Evolutionary conservation across 2,113 vertebrate genomes (phyloP), one percentile per base, ranked within the genome.

Genomic region (Rhea americana): DNA sequence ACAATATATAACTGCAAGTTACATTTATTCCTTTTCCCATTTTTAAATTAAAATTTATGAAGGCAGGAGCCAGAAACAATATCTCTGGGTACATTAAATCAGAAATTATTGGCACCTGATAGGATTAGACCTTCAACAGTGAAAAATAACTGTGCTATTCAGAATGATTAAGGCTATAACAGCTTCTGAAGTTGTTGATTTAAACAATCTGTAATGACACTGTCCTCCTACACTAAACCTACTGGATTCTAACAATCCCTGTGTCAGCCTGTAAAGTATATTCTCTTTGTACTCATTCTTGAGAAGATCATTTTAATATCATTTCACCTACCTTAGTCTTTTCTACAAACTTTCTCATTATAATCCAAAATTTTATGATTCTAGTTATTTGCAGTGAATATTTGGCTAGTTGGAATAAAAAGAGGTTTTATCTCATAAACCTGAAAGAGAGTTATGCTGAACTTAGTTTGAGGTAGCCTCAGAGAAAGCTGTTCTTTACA

Each of bases 101-200:
- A 77, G 65, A 92, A 85, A 80, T 48, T 86, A 63, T 92, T 68
- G 72, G 43, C 53, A 76, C n/a, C 11, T 87, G 62, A 70, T 56
- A 85, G 30, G 37, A 84, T 73, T 76, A 85, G 91, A 89, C 22
- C 24, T 62, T 77, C 37, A 56, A 47, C 24, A 41, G 15, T 39
- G 51, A 87, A 95, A 94, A 91, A 80, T 25, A 73, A 78, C 7
- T 32, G 13, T 70, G 4, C 55, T 85, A 75, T 85, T 67, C 41
- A 70, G 50, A 79, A 74, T 94, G 50, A 85, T 45, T 93, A 87
- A 77, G 74, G 12, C 48, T 82, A 20, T 50, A 73, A 48, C 48
- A 81, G 10, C 51, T 94, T 87, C 74, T 89, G 75, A 91, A 93
- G n/a, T 19, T 84, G 59, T 81, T 73, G 66, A 56, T 58, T 92